Conservation (phyloP, 1,140 invertebrate genomes). For the Sipha flava region DNA sequence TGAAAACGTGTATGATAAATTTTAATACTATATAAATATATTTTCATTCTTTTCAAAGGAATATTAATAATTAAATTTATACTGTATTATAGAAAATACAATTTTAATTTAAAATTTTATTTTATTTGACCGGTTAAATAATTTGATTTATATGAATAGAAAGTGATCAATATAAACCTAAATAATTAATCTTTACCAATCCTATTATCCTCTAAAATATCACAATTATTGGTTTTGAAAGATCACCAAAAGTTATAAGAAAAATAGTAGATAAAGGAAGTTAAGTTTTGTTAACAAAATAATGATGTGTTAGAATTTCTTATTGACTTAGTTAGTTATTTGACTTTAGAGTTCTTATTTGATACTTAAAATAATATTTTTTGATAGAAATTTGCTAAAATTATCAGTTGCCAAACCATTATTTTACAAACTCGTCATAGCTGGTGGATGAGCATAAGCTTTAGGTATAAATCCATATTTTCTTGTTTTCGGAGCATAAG, state of each 20-base stretch:
- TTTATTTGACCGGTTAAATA: neutral
- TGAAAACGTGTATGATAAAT: too few species aligned
- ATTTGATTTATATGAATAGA: too few species aligned
- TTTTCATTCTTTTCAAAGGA: too few species aligned
- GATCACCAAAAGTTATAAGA: neutral
- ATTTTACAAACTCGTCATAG: slow-evolving; percentile 73
- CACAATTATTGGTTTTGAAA: slow-evolving; percentile 11
- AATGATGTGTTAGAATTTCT: neutral
- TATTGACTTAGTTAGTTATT: too few species aligned
- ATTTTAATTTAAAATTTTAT: too few species aligned
- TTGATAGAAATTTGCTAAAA: neutral
- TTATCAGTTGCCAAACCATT: neutral
- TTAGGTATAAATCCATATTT: slow-evolving; percentile 94
- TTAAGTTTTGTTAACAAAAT: neutral
- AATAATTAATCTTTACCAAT: neutral
- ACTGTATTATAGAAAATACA: too few species aligned
- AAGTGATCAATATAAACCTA: neutral
- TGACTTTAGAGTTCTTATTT: neutral
- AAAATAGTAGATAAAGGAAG: neutral
- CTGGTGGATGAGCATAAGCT: slow-evolving; percentile 83
- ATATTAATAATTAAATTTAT: too few species aligned
- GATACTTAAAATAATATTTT: neutral
- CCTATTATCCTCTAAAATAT: neutral
- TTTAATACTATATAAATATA: too few species aligned
- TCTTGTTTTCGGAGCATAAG: slow-evolving; percentile 80